Percentiles rank a stretch among this genome's conserved stretches.
Evolutionary conservation across 1,140 invertebrate species (phyloP).

Genomic region (Eubasilissa regina): DNA sequence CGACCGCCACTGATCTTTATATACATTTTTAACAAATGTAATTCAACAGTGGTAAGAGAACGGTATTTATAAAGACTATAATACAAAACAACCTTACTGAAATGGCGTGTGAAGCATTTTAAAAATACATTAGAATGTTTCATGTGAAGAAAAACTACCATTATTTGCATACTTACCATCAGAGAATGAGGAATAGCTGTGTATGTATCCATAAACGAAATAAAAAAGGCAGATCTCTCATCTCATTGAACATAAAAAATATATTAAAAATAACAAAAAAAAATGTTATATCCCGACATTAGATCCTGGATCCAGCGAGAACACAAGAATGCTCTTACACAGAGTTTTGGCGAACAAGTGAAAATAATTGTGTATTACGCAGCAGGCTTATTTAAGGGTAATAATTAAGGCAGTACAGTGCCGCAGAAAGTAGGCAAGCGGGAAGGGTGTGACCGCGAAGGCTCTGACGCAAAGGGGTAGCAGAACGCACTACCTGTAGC

Average conservation of each 20-base stretch:
- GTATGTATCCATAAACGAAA: not conserved
- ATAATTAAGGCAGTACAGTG: too few relatives aligned
- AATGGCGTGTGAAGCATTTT: too few relatives aligned
- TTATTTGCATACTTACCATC: too few relatives aligned
- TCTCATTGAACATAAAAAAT: slow-evolving; percentile 2
- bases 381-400: not conserved
- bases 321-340: not conserved
- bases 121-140: too few relatives aligned
- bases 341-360: not conserved
- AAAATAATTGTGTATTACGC: not conserved
- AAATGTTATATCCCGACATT: not conserved
- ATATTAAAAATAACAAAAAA: not conserved
- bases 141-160: too few relatives aligned
- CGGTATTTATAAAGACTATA: too few relatives aligned
- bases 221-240: not conserved
- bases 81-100: too few relatives aligned
- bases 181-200: too few relatives aligned
- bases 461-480: not conserved
- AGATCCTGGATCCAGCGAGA: not conserved
- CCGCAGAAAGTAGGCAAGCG: not conserved
- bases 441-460: not conserved
- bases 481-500: not conserved
- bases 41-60: too few relatives aligned
- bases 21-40: too few relatives aligned
- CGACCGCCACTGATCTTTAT: too few relatives aligned